Evolutionary conservation across 92 coral and sea anemone genomes (phyloP), one percentile per base, ranked within the genome.

Genomic region (Hydrozoanthus gracilis): DNA sequence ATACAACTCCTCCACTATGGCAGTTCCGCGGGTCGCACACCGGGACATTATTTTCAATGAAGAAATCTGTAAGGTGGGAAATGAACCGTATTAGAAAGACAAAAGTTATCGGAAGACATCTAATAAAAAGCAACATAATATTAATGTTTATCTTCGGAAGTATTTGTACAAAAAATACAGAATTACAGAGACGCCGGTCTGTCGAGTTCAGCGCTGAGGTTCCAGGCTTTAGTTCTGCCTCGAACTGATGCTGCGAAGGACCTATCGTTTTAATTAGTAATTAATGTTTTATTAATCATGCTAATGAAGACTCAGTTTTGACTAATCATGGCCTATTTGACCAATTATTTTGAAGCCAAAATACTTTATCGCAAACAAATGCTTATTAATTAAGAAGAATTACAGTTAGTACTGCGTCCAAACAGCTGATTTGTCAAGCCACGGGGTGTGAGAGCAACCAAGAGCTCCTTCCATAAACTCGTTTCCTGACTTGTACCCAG

Each of bases 231-330:
- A 27, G 86, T 46, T 61, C 50, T 88, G 94, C 94, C 95, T 92
- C 94, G 93, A 83, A 90, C 58, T 87, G 93, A 88, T 88, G 93
- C 82, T 79, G 89, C 79, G 83, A 82, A 89, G 96, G 69, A 45
- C 91, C 98, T 96, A 95, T 95, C 96, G 93, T 87, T 95, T 90
- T 96, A 96, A 96, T 96, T 93, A 89, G 89, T 89, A 89, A 96
- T 96, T 94, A 95, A 96, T 96, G 95, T 93, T 95, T 96, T 96
- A 96, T 96, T 96, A 96, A 96, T 95, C 95, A 90, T 83, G 86
- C 95, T 95, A 96, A 95, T 88, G 95, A 92, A 92, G 92, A 90
- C 90, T 89, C 95, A 93, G 95, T 92, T 92, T 91, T 90, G 98
- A 80, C 90, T 94, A 94, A 94, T 94, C 98, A 94, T 91, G 98